phyloP scores from a whole-genome alignment of 2,113 vertebrate genomes.

The Ifrita kowaldi region DNA sequence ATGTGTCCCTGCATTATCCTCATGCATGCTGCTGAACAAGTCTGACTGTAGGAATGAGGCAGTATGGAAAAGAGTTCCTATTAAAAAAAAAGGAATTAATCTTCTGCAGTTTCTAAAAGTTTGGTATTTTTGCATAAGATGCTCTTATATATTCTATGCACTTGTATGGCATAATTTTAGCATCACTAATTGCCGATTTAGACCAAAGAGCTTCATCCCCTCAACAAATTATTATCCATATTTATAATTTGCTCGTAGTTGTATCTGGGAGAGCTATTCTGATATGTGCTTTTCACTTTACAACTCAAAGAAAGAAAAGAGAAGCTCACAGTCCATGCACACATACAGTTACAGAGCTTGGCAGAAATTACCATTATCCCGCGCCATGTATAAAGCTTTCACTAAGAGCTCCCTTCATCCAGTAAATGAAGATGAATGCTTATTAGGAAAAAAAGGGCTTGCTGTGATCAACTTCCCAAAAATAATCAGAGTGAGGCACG shows the following conservation, averaged over 20 bases:
- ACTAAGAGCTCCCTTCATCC: constrained; percentile 67
- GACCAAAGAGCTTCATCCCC: background rate
- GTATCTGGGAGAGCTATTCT: background rate
- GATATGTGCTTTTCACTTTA: background rate
- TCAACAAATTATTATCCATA: background rate
- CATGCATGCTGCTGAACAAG: background rate
- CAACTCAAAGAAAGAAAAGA: background rate
- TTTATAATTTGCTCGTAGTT: background rate
- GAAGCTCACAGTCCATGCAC: background rate
- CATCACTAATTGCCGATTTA: background rate
- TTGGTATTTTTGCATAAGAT: background rate
- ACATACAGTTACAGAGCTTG: constrained; percentile 27
- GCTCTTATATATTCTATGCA: background rate
- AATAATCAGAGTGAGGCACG: constrained; percentile 78
- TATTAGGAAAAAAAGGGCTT: constrained; percentile 64
- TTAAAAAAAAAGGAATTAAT: background rate
- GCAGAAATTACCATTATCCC: constrained; percentile 41
- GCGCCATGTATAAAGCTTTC: constrained; percentile 50
- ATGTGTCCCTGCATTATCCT: background rate
- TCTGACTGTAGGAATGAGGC: background rate
- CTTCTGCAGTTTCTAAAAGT: background rate
- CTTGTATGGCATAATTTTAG: background rate
- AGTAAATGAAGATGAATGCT: constrained; percentile 79
- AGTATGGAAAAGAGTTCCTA: background rate
- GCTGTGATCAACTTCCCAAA: constrained; percentile 71